Evolutionary conservation across 2,888 invertebrate genomes (phyloP), one percentile per base, ranked within the genome.

Genomic region (Drosophila subquinaria): DNA sequence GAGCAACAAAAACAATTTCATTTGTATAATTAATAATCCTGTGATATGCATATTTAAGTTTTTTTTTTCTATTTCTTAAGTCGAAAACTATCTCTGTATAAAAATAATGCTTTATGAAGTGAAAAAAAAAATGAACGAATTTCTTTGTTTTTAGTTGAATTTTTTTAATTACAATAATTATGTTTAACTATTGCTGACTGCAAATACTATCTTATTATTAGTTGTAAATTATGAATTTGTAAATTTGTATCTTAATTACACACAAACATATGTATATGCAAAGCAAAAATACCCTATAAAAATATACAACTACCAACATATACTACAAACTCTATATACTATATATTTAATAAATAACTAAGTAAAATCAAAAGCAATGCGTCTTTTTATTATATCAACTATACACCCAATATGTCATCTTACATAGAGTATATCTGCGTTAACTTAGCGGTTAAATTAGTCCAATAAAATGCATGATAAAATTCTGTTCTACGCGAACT

Each of bases 1-100:
- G 38, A 65, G 59, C 65, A 60, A 61, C 38, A 20, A 43, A 65
- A 69, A 48, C 59, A 48, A 67, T 67, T 73, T 74, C 53, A 61
- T 60, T 79, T 79, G 62, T 65, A 65, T 72, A 72, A 66, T 77
- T 65, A 78, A 79, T 80, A 73, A 82, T 82, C 82, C 80, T 80
- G 80, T 80, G 80, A 80, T 80, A 80, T 60, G 79, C 79, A 75
- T 76, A 82, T 76, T 76, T 82, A 76, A 82, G 80, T 82, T n/a
- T 48, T 38, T 36, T 27, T 45, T 45, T 27, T 56, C 13, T 59
- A 60, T 61, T 43, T 30, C 67, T 42, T 71, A 65, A 55, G 40
- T 51, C 36, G 20, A 48, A 68, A 63, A 59, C 27, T 52, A 42
- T 59, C 45, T 59, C 20, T 45, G 42, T 56, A 48, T 50, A 20